Evolutionary conservation across 2,797 vertebrate species (phyloP).

Genomic region (Gallirallus australis): DNA sequence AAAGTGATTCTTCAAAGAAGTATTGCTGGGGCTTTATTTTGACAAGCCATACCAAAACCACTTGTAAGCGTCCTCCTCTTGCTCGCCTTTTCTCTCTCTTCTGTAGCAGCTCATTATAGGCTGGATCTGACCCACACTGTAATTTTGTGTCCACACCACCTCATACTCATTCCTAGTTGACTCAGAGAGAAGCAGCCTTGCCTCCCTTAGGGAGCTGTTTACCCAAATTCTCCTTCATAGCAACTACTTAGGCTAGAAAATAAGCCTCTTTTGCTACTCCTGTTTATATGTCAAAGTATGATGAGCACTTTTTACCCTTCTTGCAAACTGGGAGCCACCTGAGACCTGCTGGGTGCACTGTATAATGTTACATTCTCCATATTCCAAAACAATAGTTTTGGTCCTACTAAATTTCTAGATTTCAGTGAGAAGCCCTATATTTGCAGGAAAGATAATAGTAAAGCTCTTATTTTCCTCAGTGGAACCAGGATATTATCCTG

Average conservation of each 20-base stretch:
- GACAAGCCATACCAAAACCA: background rate
- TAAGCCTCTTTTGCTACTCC: background rate
- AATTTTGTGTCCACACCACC: background rate
- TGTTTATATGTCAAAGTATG: background rate
- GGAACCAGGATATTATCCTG: background rate
- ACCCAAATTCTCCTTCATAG: background rate
- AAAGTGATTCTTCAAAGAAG: background rate
- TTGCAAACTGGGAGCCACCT: background rate
- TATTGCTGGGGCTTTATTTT: background rate
- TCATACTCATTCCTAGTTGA: background rate
- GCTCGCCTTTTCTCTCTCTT: background rate
- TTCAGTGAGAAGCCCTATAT: background rate
- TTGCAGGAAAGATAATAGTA: background rate
- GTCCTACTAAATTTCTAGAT: background rate
- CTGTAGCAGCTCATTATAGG: background rate
- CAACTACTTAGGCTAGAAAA: background rate
- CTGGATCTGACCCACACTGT: background rate
- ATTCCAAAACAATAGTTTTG: background rate
- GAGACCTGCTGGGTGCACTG: background rate
- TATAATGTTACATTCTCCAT: background rate
- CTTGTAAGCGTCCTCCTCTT: background rate
- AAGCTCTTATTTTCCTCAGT: background rate
- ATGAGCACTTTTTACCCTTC: background rate
- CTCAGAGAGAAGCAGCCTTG: background rate
- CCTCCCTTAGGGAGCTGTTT: background rate